phyloP scores from a whole-genome alignment of 2,113 vertebrate genomes.

The Platycercus adscitus region DNA sequence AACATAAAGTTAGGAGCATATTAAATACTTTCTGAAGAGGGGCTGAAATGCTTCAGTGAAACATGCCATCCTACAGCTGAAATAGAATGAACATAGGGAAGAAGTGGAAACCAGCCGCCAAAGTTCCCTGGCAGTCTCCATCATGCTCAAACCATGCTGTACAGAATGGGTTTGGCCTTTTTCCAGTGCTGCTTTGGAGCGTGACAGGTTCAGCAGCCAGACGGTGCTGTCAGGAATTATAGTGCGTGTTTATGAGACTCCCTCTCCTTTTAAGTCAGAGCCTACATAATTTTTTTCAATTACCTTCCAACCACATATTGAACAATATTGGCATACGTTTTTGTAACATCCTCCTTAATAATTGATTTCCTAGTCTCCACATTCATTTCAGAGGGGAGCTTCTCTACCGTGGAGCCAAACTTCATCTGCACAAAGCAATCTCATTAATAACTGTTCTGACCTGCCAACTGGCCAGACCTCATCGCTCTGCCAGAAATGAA shows the following conservation, averaged over 20 bases:
- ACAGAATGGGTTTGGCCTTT: not conserved
- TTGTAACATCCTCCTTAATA: constrained; percentile 65
- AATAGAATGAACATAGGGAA: not conserved
- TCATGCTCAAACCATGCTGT: not conserved
- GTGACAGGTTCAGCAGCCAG: constrained; percentile 21
- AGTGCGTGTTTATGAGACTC: constrained; percentile 6
- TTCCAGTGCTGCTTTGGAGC: not conserved
- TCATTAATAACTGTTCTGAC: constrained; percentile 2
- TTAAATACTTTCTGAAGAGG: not conserved
- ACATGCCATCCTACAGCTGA: not conserved
- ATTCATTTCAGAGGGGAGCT: constrained; percentile 25
- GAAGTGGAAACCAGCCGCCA: not conserved
- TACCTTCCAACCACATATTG: constrained; percentile 65
- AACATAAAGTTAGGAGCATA: not conserved
- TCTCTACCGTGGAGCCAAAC: constrained; percentile 40
- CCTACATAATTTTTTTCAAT: constrained; percentile 56
- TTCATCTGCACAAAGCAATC: not conserved
- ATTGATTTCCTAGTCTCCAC: constrained; percentile 52
- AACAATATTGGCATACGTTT: constrained; percentile 46
- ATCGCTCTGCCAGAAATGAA: not conserved
- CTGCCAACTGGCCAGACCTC: not conserved
- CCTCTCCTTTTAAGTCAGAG: constrained; percentile 56
- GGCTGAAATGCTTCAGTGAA: not conserved
- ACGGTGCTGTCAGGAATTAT: constrained; percentile 6
- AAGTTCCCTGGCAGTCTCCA: not conserved